Conservation (phyloP, 2,888 invertebrate species). For the Aspidapion aeneum region DNA sequence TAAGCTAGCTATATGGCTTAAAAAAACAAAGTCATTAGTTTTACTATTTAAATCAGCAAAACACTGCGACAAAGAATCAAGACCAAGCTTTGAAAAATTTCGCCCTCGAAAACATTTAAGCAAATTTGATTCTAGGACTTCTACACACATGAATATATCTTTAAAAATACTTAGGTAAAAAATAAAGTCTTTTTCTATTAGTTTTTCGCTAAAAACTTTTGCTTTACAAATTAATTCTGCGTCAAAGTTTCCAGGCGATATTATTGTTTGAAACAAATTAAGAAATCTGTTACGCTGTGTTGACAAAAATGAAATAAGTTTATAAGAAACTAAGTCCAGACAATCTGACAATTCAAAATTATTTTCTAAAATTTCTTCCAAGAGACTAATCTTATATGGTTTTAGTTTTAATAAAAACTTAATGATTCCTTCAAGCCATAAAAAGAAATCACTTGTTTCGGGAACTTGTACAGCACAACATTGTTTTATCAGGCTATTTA, state of each 20-base stretch:
- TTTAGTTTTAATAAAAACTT: neutral
- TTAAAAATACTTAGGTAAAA: neutral
- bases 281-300: neutral
- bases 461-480: neutral
- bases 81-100: neutral
- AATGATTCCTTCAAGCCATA: neutral
- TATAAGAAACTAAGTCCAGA: neutral
- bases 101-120: neutral
- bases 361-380: neutral
- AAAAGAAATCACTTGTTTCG: neutral
- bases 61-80: neutral
- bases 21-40: neutral
- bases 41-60: neutral
- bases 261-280: neutral
- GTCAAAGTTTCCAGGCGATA: neutral
- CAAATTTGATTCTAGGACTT: neutral
- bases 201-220: neutral
- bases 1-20: neutral
- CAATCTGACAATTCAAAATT: neutral
- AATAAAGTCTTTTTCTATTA: neutral
- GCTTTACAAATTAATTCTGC: neutral
- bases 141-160: neutral
- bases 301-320: neutral
- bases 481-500: no score
- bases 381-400: neutral